These are phyloP conservation scores for Hydropsyche tenuis DNA, from an alignment of 1,140 invertebrate species.

Conservation along the genomic window DNA sequence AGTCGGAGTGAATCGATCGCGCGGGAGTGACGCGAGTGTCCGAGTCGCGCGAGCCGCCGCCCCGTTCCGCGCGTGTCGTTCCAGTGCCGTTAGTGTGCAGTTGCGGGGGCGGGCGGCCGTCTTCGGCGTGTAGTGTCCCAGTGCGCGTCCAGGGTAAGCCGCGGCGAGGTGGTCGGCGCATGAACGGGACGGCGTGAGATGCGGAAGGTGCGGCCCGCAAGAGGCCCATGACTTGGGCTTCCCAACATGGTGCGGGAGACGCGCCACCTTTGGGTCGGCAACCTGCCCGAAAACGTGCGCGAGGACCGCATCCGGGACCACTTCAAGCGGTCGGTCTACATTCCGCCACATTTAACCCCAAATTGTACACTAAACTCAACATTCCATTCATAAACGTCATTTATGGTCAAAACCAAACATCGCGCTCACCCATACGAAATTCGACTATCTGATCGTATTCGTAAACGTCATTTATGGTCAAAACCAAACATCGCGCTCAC, in stretches of 20 bases:
- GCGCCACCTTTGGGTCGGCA: slow-evolving; percentile 99
- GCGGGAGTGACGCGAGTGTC: background rate
- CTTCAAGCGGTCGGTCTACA: slow-evolving; percentile 84
- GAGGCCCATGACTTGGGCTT: slow-evolving; percentile 46
- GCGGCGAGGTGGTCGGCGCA: slow-evolving; percentile 19
- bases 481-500: no score
- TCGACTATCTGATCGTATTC: no score
- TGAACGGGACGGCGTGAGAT: slow-evolving; percentile 35
- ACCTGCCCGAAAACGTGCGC: slow-evolving; percentile 98
- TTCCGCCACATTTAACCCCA: no score
- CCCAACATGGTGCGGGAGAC: slow-evolving; percentile 99
- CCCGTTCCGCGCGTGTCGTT: background rate
- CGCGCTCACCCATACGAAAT: no score
- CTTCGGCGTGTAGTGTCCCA: background rate
- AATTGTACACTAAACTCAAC: no score
- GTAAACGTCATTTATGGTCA: no score
- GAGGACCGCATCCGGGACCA: slow-evolving; percentile 94
- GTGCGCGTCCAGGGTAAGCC: background rate
- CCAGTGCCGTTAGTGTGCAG: background rate
- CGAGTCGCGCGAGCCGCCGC: background rate
- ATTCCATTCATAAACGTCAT: no score
- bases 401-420: no score
- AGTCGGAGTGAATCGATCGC: slow-evolving; percentile 25
- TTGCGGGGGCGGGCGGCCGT: background rate
- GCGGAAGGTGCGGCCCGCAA: slow-evolving; percentile 53